Conservation (phyloP, 2,113 vertebrate species). For the Varanus salvator region DNA sequence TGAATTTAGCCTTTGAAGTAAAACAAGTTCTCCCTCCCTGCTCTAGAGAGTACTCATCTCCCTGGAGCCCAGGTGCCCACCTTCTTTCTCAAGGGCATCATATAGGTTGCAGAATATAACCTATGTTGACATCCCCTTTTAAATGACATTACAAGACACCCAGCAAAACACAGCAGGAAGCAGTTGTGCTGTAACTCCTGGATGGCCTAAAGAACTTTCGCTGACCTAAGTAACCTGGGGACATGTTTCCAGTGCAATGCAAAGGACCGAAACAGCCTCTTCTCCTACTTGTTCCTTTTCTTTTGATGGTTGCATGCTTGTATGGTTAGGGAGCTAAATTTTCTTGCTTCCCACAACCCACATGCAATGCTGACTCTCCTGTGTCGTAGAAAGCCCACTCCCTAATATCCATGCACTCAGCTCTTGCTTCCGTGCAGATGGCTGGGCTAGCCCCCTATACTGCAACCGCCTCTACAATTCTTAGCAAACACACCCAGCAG, state of each 20-base stretch:
- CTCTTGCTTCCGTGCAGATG: not conserved
- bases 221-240: not conserved
- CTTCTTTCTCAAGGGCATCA: too few species aligned
- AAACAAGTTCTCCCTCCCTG: too few species aligned
- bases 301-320: not conserved
- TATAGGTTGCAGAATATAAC: too few species aligned
- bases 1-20: too few species aligned
- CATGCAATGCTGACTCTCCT: not conserved
- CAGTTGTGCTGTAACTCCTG: not conserved
- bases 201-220: not conserved
- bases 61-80: too few species aligned
- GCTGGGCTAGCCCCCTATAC: not conserved
- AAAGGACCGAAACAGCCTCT: not conserved
- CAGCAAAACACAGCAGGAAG: too few species aligned
- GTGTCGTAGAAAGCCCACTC: too few species aligned
- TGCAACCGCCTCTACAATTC: too few species aligned
- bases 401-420: not conserved
- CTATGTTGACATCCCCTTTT: too few species aligned
- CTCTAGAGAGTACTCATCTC: too few species aligned
- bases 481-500: slow-evolving; percentile 6
- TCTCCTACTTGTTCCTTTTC: not conserved
- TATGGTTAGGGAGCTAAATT: too few species aligned
- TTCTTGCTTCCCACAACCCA: not conserved
- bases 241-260: not conserved
- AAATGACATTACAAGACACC: too few species aligned